Percentiles rank a stretch among this genome's conserved stretches.
These are phyloP conservation scores for Capitella teleta DNA, from an alignment of 1,140 invertebrate genomes.

Conservation along the genomic window DNA sequence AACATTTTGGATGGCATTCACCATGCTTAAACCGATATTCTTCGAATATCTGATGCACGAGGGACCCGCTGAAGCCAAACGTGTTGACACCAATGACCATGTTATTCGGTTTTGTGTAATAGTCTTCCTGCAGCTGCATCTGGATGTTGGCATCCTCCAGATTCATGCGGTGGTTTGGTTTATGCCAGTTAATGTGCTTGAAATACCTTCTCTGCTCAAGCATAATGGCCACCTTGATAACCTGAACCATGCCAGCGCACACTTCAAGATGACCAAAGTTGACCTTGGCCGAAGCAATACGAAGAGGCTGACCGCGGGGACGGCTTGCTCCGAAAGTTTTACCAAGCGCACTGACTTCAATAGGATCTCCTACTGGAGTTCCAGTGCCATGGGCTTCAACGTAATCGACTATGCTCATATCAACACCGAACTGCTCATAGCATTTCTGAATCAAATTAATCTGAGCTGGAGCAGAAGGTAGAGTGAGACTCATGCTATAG, in stretches of 20 bases:
- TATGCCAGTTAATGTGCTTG: slow-evolving; percentile 74
- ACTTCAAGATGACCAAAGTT: slow-evolving; percentile 97
- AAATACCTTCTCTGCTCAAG: slow-evolving; percentile 80
- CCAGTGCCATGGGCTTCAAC: slow-evolving; percentile 94
- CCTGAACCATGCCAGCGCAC: slow-evolving; percentile 57
- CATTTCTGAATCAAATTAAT: slow-evolving; percentile 70
- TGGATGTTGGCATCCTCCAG: background rate
- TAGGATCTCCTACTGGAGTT: slow-evolving; percentile 80
- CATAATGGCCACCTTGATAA: slow-evolving; percentile 56
- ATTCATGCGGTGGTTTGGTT: slow-evolving; percentile 77
- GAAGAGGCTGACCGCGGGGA: slow-evolving; percentile 57
- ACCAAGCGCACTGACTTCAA: slow-evolving; percentile 86
- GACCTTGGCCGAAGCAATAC: slow-evolving; percentile 90
- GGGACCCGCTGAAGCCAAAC: slow-evolving; percentile 94
- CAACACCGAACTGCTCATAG: slow-evolving; percentile 67
- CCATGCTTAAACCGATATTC: no score
- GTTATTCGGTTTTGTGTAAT: background rate
- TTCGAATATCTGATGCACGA: slow-evolving; percentile 77
- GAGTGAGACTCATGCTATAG: slow-evolving; percentile 31
- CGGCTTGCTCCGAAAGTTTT: slow-evolving; percentile 75
- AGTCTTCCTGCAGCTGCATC: background rate
- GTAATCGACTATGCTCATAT: slow-evolving; percentile 68
- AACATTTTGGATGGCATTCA: no score
- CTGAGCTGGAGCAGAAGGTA: slow-evolving; percentile 74
- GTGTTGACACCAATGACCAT: slow-evolving; percentile 72